phyloP scores from a whole-genome alignment of 2,888 invertebrate genomes.

The Halictus quadricinctus region DNA sequence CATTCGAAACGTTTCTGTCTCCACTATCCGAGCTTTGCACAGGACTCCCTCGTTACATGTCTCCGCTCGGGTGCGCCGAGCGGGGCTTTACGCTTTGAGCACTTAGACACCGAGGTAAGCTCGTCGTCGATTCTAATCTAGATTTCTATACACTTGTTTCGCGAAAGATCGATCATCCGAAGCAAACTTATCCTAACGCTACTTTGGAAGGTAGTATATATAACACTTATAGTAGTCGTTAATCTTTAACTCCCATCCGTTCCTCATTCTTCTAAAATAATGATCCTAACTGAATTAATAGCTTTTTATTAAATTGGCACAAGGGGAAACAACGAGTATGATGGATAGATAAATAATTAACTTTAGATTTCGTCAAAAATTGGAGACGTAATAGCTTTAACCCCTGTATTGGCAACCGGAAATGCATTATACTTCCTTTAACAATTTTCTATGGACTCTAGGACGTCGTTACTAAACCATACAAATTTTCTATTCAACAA shows the following conservation, averaged over 20 bases:
- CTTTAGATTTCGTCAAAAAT: background rate
- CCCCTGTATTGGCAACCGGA: too few relatives aligned
- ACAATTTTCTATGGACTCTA: background rate
- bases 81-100: background rate
- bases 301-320: background rate
- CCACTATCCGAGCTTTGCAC: background rate
- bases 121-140: background rate
- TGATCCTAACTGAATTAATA: background rate
- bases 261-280: background rate
- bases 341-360: background rate
- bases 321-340: background rate
- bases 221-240: background rate
- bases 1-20: background rate
- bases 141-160: background rate
- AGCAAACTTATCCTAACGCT: background rate
- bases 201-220: background rate
- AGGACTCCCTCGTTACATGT: constrained; percentile 5
- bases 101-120: background rate
- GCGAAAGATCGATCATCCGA: background rate
- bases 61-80: background rate
- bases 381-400: background rate
- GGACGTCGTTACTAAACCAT: background rate
- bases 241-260: background rate
- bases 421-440: too few relatives aligned
- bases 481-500: background rate